phyloP scores from a whole-genome alignment of 2,888 invertebrate genomes.

The Cryptocephalus primarius region DNA sequence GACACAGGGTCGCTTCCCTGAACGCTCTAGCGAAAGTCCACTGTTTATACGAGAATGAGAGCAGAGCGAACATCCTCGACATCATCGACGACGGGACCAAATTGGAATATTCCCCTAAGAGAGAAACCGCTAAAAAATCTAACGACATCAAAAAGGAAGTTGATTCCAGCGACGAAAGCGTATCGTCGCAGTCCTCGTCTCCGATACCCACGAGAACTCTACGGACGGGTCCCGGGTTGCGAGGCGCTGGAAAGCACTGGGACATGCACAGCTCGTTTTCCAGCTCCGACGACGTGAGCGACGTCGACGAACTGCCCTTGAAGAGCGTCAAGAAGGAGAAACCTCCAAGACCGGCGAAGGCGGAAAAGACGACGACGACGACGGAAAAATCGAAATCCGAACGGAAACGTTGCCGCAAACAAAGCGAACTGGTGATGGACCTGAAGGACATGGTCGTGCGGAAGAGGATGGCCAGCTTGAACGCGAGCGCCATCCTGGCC shows the following conservation, averaged over 20 bases:
- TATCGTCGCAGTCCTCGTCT: not conserved
- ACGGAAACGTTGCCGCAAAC: slow-evolving; percentile 44
- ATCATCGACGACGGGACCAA: slow-evolving; percentile 14
- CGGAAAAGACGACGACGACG: slow-evolving; percentile 31
- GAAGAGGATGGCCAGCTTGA: slow-evolving; percentile 84
- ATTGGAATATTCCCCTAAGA: slow-evolving; percentile 4
- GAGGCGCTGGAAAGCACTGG: slow-evolving; percentile 75
- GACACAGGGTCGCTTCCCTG: slow-evolving; percentile 77
- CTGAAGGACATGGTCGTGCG: slow-evolving; percentile 79
- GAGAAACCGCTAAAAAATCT: slow-evolving; percentile 4
- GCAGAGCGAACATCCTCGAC: slow-evolving; percentile 54
- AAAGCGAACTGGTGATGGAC: slow-evolving; percentile 61
- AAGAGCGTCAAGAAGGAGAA: not conserved
- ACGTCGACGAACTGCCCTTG: slow-evolving; percentile 1
- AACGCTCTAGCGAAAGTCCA: slow-evolving; percentile 86
- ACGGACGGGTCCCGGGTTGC: slow-evolving; percentile 61
- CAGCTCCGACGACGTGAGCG: slow-evolving; percentile 37
- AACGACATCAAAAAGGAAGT: slow-evolving; percentile 14
- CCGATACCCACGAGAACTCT: slow-evolving; percentile 44
- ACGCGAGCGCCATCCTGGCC: slow-evolving; percentile 81
- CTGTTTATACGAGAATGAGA: slow-evolving; percentile 83
- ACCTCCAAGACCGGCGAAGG: slow-evolving; percentile 28
- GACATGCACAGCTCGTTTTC: slow-evolving; percentile 64
- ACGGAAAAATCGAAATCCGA: slow-evolving; percentile 26
- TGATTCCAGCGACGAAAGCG: slow-evolving; percentile 11